These are phyloP conservation scores for Syngnathus floridae DNA, from an alignment of 2,113 vertebrate species.

Conservation along the genomic window DNA sequence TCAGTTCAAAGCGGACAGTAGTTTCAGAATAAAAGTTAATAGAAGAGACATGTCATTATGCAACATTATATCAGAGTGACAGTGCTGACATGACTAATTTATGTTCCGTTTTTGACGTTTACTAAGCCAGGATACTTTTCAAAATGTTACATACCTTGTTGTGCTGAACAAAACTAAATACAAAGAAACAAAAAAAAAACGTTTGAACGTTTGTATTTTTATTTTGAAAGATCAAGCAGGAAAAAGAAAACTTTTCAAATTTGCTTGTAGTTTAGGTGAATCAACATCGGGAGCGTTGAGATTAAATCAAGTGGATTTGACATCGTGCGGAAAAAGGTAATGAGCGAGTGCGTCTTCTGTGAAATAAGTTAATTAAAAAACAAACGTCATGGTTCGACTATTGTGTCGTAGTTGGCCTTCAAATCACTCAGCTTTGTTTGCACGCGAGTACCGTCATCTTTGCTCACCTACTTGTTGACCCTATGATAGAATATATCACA, in stretches of 20 bases:
- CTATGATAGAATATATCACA: background rate
- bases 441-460: constrained; percentile 26
- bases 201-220: background rate
- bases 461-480: constrained; percentile 39
- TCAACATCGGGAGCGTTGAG: constrained; percentile 24
- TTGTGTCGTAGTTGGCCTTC: constrained; percentile 1
- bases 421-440: constrained; percentile 10
- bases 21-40: constrained; percentile 5
- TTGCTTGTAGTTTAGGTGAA: constrained; percentile 9
- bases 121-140: background rate
- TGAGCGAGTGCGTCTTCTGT: background rate
- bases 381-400: background rate
- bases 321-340: background rate
- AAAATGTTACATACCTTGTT: background rate
- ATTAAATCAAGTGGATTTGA: constrained; percentile 56
- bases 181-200: too few species aligned
- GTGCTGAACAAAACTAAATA: background rate
- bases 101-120: background rate
- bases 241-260: background rate
- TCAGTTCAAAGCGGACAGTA: background rate
- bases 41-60: background rate
- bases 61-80: background rate
- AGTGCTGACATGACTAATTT: background rate
- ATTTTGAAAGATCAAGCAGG: constrained; percentile 22
- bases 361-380: background rate